These are phyloP conservation scores for Diarsia mendica DNA, from an alignment of 2,888 invertebrate species.

Conservation along the genomic window DNA sequence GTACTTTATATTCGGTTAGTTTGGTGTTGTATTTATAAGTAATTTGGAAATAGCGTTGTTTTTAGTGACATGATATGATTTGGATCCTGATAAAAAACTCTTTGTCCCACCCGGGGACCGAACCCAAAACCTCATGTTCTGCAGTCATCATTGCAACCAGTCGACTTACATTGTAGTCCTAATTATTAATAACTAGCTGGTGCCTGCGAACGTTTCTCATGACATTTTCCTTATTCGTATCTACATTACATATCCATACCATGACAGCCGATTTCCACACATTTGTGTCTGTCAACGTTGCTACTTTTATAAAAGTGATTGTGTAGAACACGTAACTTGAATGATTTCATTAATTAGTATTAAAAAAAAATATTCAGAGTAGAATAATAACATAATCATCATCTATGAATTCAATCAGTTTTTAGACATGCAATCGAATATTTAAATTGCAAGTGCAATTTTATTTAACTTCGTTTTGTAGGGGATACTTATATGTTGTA, in stretches of 20 bases:
- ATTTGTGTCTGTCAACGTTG: background rate
- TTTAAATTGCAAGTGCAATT: background rate
- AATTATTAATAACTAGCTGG: too few relatives aligned
- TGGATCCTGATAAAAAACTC: too few relatives aligned
- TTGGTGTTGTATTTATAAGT: background rate
- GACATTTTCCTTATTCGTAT: background rate
- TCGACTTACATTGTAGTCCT: too few relatives aligned
- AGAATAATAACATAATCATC: background rate
- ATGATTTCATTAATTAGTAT: background rate
- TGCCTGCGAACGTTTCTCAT: background rate
- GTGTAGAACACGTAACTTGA: background rate
- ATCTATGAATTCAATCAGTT: background rate
- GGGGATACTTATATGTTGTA: background rate
- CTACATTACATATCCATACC: background rate
- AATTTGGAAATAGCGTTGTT: background rate
- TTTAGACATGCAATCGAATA: background rate
- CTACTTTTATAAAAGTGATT: background rate
- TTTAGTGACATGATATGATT: background rate
- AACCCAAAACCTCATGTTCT: too few relatives aligned
- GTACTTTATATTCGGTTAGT: background rate
- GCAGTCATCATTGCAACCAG: background rate
- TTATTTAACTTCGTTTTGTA: constrained; percentile 3
- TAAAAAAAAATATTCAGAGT: background rate
- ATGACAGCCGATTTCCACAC: background rate
- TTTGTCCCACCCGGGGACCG: too few relatives aligned